A percentile compares a stretch with the other conserved stretches of the same genome.
Conservation (phyloP, 2,113 vertebrate genomes). For the Megaceryle maxima region DNA sequence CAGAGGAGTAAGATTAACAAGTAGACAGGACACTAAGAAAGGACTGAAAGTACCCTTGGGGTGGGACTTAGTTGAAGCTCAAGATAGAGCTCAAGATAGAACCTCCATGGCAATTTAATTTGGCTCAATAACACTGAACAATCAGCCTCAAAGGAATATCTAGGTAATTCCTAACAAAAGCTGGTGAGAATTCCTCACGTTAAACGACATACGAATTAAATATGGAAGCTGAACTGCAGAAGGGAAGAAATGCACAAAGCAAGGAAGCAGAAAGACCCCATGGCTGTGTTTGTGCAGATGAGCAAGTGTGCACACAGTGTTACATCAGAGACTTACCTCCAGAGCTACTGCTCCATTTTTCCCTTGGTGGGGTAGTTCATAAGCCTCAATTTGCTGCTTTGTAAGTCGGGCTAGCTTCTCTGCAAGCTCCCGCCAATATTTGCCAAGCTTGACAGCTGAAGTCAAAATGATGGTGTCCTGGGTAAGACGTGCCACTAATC, state of each 20-base stretch:
- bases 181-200: not conserved
- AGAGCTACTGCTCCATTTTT: constrained; percentile 78
- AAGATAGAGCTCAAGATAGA: not conserved
- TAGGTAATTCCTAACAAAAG: not conserved
- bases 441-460: constrained; percentile 91
- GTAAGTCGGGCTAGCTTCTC: constrained; percentile 87
- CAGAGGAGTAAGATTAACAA: not conserved
- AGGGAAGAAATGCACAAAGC: not conserved
- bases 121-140: not conserved
- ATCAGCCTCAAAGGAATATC: not conserved
- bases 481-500: constrained; percentile 82
- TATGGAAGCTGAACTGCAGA: not conserved
- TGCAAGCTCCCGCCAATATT: constrained; percentile 89
- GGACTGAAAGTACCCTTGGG: not conserved
- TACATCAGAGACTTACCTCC: constrained; percentile 75
- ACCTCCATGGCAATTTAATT: not conserved
- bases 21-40: not conserved
- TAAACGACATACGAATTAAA: not conserved
- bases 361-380: constrained; percentile 88
- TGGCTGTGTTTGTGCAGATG: not conserved
- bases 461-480: constrained; percentile 91
- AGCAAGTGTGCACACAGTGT: not conserved
- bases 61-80: not conserved
- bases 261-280: not conserved
- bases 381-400: constrained; percentile 86